Evolutionary conservation across 1,140 invertebrate species (phyloP).

Genomic region (Papilio xuthus): DNA sequence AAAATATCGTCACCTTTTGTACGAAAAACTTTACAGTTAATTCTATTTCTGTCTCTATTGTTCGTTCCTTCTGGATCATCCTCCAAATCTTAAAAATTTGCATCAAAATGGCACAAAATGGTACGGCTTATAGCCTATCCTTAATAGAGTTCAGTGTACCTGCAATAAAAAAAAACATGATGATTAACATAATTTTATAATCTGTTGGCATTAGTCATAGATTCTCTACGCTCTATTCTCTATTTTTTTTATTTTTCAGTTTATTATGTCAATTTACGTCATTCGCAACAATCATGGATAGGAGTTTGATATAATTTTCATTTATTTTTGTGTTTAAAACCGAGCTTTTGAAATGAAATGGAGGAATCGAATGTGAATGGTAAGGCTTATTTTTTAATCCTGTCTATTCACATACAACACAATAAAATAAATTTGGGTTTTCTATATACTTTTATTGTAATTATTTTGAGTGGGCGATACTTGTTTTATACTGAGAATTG

Average conservation of each 20-base stretch:
- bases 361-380: constrained; percentile 65
- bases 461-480: constrained; percentile 67
- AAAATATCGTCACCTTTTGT: too few species aligned
- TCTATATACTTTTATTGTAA: constrained; percentile 42
- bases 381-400: constrained; percentile 45
- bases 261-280: constrained; percentile 46
- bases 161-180: not conserved
- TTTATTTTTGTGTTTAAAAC: constrained; percentile 50
- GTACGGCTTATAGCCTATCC: too few species aligned
- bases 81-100: too few species aligned
- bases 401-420: not conserved
- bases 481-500: constrained; percentile 62
- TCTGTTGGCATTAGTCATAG: not conserved
- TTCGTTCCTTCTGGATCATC: too few species aligned
- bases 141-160: too few species aligned
- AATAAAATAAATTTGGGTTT: not conserved
- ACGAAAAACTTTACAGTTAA: too few species aligned
- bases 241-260: constrained; percentile 17
- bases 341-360: constrained; percentile 68
- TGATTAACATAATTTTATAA: not conserved
- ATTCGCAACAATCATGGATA: constrained; percentile 41
- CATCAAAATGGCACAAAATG: too few species aligned
- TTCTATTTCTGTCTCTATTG: too few species aligned
- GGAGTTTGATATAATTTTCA: constrained; percentile 49
- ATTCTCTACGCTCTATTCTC: not conserved